A percentile compares a stretch with the other conserved stretches of the same genome.
phyloP scores from a whole-genome alignment of 2,888 invertebrate species.

The Atethmia centrago region DNA sequence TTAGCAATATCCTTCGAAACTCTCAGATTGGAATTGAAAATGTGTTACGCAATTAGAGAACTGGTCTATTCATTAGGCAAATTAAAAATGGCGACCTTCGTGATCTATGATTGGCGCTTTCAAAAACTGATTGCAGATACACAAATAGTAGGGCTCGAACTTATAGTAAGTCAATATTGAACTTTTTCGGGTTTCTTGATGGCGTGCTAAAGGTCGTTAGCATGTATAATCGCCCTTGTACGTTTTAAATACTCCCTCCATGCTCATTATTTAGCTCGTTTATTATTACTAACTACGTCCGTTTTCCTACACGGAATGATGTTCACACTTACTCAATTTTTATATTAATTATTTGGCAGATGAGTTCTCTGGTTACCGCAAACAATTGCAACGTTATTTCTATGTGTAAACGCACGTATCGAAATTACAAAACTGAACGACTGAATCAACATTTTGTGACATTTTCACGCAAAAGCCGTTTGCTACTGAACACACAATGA shows the following conservation, averaged over 20 bases:
- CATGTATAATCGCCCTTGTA: constrained; percentile 80
- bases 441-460: constrained; percentile 27
- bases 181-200: constrained; percentile 68
- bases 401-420: constrained; percentile 1
- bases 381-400: constrained; percentile 16
- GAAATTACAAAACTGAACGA: constrained; percentile 18
- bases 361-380: constrained; percentile 12
- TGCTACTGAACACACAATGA: constrained; percentile 12
- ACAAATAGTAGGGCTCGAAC: constrained; percentile 56
- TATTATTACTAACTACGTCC: constrained; percentile 67
- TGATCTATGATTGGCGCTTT: constrained; percentile 57
- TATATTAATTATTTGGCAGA: constrained; percentile 35
- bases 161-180: constrained; percentile 65
- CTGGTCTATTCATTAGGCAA: constrained; percentile 12
- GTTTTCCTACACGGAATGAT: constrained; percentile 59
- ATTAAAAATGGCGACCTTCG: constrained; percentile 46
- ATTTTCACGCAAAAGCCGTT: constrained; percentile 20
- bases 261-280: constrained; percentile 80
- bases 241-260: constrained; percentile 78
- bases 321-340: constrained; percentile 63
- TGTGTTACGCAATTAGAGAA: too few relatives aligned
- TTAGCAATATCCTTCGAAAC: too few relatives aligned
- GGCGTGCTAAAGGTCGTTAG: constrained; percentile 78
- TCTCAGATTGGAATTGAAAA: too few relatives aligned
- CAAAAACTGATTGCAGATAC: constrained; percentile 61